Evolutionary conservation across 30 jellyfish, hydroid and myxozoan species (phyloP), one percentile per base, ranked within the genome.

Genomic region (Hydractinia symbiolongicarpus): DNA sequence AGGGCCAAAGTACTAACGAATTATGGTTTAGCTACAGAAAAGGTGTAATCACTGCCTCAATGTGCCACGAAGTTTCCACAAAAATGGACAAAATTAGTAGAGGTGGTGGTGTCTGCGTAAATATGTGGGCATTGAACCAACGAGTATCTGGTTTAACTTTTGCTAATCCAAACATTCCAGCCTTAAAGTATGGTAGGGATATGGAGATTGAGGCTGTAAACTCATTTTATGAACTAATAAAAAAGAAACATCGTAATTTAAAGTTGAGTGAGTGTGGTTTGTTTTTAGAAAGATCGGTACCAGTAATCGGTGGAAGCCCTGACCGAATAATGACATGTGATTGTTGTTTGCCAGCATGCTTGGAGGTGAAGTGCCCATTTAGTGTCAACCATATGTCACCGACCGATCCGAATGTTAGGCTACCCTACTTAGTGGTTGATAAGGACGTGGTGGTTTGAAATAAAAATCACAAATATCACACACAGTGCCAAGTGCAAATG

Each of bases 271-370:
- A 79, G 67, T 85, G 89, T 78, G 94, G 90, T 53, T 16, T 77
- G 7, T 85, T 85, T 67, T 40, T 85, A 40, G 53, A 68, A 69
- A 61, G 49, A 54, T 73, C 49, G 15, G 69, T 60, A 19, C 92
- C 90, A 2, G 77, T 55, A 53, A 66, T 85, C 14, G 95, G 95
- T 68, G 95, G 83, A 16, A 86, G 95, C 77, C 95, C 90, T 49
- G 95, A 79, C 72, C 50, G 90, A 57, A 76, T 79, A 54, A 72
- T 79, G 50, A 66, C n/a, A 9, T 86, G 55, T 30, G 44, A 30
- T 30, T 30, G 44, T 30, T 30, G 44, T 30, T 30, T 30, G 44
- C 44, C 44, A 30, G 88, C 83, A 4, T 86, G 95, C 75, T 61
- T 86, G 51, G 95, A 80, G 60, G 78, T 73, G 13, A 86, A 86